Conservation (phyloP, 1,140 invertebrate species). For the Orussus abietinus region DNA sequence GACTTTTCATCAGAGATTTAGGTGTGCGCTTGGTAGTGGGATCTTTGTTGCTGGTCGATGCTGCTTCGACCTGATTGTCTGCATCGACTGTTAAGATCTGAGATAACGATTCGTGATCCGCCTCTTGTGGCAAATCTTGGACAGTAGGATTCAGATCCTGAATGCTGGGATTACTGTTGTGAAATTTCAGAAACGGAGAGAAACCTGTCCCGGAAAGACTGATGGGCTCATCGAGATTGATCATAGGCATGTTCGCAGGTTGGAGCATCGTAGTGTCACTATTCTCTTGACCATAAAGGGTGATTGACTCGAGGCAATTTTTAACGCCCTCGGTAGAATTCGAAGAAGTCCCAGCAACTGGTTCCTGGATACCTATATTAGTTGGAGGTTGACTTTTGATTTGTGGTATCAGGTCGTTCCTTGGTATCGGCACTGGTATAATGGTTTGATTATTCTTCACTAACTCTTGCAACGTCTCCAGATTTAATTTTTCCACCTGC, state of each 20-base stretch:
- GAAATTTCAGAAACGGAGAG: conserved; percentile 42
- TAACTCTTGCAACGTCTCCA: too few relatives aligned
- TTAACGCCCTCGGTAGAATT: too few relatives aligned
- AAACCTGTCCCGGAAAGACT: conserved; percentile 33
- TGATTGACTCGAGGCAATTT: conserved; percentile 46
- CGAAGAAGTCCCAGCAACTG: too few relatives aligned
- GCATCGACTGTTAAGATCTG: background rate
- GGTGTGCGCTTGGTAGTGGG: conserved; percentile 40
- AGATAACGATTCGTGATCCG: background rate
- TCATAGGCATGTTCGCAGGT: conserved; percentile 26
- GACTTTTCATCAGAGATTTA: conserved; percentile 36
- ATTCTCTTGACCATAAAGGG: conserved; percentile 36
- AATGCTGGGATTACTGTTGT: conserved; percentile 22
- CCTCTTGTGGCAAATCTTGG: too few relatives aligned
- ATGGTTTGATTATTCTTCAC: too few relatives aligned
- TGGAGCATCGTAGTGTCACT: conserved; percentile 22
- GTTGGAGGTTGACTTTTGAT: too few relatives aligned
- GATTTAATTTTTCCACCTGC: background rate
- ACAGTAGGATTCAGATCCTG: too few relatives aligned
- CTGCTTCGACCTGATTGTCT: background rate
- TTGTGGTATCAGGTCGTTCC: too few relatives aligned
- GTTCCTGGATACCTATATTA: too few relatives aligned
- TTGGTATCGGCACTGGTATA: too few relatives aligned
- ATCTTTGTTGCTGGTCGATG: conserved; percentile 14
- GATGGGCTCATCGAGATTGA: conserved; percentile 37